Conservation (phyloP, 2,113 vertebrate genomes). For the Eulemur macaco region DNA sequence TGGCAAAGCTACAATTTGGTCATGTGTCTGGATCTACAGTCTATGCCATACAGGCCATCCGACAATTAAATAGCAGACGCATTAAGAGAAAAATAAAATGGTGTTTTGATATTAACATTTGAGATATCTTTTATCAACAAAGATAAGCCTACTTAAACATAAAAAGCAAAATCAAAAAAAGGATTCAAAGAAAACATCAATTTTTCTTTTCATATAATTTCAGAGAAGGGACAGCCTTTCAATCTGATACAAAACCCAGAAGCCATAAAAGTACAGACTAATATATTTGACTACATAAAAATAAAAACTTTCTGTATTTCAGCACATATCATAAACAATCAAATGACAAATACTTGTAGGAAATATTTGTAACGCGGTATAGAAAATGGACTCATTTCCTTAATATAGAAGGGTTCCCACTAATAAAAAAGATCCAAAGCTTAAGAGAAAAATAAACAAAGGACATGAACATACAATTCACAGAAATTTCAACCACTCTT, state of each 20-base stretch:
- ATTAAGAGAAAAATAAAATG: conserved; percentile 16
- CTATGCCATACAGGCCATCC: background rate
- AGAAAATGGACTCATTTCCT: conserved; percentile 29
- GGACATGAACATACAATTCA: background rate
- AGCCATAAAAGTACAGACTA: background rate
- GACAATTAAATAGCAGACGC: background rate
- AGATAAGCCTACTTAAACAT: background rate
- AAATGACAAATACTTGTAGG: background rate
- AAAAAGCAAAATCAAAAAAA: conserved; percentile 13
- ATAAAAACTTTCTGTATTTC: background rate
- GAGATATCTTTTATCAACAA: background rate
- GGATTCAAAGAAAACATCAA: background rate
- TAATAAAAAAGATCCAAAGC: conserved; percentile 2
- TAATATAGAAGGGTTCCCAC: background rate
- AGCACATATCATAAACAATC: background rate
- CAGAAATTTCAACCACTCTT: background rate
- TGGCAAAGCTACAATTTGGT: background rate
- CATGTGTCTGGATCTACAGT: background rate
- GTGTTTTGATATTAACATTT: background rate
- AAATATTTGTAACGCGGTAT: background rate
- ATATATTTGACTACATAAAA: background rate
- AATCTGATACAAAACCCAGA: background rate
- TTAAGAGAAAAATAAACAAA: background rate
- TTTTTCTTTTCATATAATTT: conserved; percentile 12
- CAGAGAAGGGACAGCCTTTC: background rate